Evolutionary conservation across 2,888 invertebrate genomes (phyloP), one percentile per base, ranked within the genome.

Genomic region (Globia sparganii): DNA sequence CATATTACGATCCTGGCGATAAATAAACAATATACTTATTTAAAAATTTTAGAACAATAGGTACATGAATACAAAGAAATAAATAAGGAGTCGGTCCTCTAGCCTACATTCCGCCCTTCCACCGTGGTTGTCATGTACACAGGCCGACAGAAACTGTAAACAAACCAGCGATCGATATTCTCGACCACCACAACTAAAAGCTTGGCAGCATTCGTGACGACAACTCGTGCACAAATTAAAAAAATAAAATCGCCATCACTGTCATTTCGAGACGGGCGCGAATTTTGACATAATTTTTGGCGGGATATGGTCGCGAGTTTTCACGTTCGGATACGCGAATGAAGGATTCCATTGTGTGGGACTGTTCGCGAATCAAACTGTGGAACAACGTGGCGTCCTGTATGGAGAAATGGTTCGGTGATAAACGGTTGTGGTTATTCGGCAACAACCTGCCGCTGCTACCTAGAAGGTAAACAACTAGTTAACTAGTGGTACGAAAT

Each of bases 391-490:
- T 97, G 95, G 95, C 96, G 90, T 95, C 96, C 96, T 97, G 97
- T 96, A 98, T 98, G 98, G 98, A 98, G 98, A 98, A 98, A 98
- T 98, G 98, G 98, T 98, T 98, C 96, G 98, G 98, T 97, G 98
- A 98, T 97, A 98, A 98, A 96, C 98, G 98, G 97, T 97, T 98
- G 95, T 98, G 98, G 98, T 98, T 98, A 96, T 98, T 98, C 96
- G 98, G 98, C 94, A 98, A 98, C 97, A 98, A 98, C 96, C 97
- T 98, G 95, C 98, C 98, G 92, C 97, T 98, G 90, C 95, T 98
- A 93, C 98, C 98, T 86, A 97, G 98, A 95, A 98, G 98, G 98
- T 98, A 96, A 94, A 95, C 80, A 69, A 69, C 49, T 72, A 72
- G 37, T 59, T 78, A 69, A 69, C 49, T 72, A 72, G 37, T 59